Percentiles rank a stretch among this genome's conserved stretches.
These are phyloP conservation scores for Pseudanteris insignis DNA, from an alignment of 2,888 invertebrate species.

Conservation along the genomic window DNA sequence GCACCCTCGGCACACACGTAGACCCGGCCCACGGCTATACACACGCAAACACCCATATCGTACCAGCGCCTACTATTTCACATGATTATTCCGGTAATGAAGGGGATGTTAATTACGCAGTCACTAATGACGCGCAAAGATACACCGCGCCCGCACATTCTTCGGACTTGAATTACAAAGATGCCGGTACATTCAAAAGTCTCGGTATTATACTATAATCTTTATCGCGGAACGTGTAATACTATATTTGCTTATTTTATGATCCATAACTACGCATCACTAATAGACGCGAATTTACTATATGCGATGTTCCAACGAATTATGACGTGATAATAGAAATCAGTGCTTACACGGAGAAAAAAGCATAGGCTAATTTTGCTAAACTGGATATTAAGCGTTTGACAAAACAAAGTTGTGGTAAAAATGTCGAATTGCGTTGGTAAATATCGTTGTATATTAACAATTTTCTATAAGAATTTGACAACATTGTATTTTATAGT, in stretches of 20 bases:
- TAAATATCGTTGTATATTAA: too few species aligned
- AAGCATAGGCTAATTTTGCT: too few species aligned
- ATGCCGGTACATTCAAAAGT: conserved; percentile 35
- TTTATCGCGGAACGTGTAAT: neutral
- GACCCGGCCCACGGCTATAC: conserved; percentile 31
- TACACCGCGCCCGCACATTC: conserved; percentile 31
- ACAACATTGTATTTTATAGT: too few species aligned
- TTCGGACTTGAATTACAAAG: conserved; percentile 38
- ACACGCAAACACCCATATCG: conserved; percentile 24
- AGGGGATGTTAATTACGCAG: conserved; percentile 45
- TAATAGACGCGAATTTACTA: too few species aligned
- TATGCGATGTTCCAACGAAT: too few species aligned
- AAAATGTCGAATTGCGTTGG: too few species aligned
- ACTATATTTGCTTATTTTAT: neutral
- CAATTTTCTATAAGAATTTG: too few species aligned
- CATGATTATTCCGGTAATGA: conserved; percentile 34
- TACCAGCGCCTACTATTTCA: conserved; percentile 20
- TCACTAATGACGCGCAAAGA: conserved; percentile 41
- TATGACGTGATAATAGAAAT: too few species aligned
- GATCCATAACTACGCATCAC: too few species aligned
- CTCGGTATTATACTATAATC: conserved; percentile 1
- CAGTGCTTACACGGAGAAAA: too few species aligned
- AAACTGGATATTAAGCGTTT: too few species aligned
- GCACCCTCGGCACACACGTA: conserved; percentile 25
- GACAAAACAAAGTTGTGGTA: too few species aligned